Base-by-base conservation (phyloP, 2,888 invertebrate species). In the Hylaea fasciaria region DNA sequence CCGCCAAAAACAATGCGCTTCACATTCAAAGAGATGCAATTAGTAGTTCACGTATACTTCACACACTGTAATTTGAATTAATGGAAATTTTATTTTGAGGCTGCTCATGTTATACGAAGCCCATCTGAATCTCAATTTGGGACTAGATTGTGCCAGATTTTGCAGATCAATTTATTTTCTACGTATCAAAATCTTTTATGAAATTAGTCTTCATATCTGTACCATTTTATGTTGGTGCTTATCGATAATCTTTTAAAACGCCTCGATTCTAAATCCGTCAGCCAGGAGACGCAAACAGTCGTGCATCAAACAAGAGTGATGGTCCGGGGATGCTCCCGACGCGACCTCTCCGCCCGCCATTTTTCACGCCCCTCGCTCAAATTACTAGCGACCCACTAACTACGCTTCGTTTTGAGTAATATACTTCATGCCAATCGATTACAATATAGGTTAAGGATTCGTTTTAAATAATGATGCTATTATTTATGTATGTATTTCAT, bases 341-440 rank as follows among this genome's bases (percentile, higher is more conserved):
- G 68, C 68, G 70, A 67, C 64, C 66, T 68, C 66, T 65, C 60
- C 66, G 71, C 51, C 62, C 69, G 66, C 76, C 76, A 78, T 83
- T 83, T 85, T 81, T 81, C 78, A 79, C 73, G 71, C 73, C 68
- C 66, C 72, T 48, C 37, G 22, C 16, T 43, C 53, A 82, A 84
- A 81, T 81, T 77, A 77, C 76, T 70, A 72, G 68, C 41, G 29
- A 51, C 68, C 41, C 29, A 51, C 74, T 75, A 73, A 80, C 75
- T 80, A 79, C 74, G 81, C 78, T 80, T 70, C 77, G 78, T 82
- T n/a, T 82, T 84, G 75, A 62, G 37, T 37, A 35, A 35, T 7
- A 35, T 35, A 35, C 35, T 8, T 35, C 9, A 8, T 11, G 9
- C 35, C 35, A 11, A 35, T 35, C 11, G 35, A 35, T 35, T 35